Evolutionary conservation across 2,113 vertebrate genomes (phyloP).

Genomic region (Arvicanthis niloticus): DNA sequence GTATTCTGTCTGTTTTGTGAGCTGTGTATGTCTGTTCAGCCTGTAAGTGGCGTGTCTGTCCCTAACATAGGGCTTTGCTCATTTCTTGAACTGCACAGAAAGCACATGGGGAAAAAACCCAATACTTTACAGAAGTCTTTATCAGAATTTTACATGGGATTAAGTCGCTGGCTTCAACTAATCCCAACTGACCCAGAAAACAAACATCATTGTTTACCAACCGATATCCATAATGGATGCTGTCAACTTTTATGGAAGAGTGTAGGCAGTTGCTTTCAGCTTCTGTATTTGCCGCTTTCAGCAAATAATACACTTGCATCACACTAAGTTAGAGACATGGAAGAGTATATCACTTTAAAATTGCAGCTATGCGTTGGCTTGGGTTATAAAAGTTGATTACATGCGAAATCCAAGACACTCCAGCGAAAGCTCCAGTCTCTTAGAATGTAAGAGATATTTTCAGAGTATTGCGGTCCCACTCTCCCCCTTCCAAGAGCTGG

Average conservation of each 20-base stretch:
- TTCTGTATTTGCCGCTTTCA: not conserved
- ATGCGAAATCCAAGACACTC: not conserved
- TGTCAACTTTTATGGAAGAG: not conserved
- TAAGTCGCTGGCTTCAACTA: not conserved
- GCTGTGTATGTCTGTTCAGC: not conserved
- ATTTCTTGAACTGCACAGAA: not conserved
- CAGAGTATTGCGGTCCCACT: not conserved
- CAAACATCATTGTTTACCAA: conserved; percentile 3
- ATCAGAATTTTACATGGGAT: not conserved
- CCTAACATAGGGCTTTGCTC: not conserved
- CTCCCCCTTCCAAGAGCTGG: not conserved
- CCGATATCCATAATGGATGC: not conserved
- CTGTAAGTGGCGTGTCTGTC: not conserved
- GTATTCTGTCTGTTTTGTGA: not conserved
- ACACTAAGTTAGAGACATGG: not conserved
- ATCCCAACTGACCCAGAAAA: not conserved
- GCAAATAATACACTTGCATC: not conserved
- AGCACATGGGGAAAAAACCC: not conserved
- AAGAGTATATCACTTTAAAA: not conserved
- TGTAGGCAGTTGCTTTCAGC: not conserved
- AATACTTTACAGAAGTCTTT: not conserved
- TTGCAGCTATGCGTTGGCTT: not conserved
- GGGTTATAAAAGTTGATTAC: not conserved
- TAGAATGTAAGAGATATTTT: not conserved
- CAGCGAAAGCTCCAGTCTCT: not conserved